Percentiles rank a stretch among this genome's conserved stretches.
Evolutionary conservation across 2,888 invertebrate species (phyloP).

Genomic region (Xanthia togata): DNA sequence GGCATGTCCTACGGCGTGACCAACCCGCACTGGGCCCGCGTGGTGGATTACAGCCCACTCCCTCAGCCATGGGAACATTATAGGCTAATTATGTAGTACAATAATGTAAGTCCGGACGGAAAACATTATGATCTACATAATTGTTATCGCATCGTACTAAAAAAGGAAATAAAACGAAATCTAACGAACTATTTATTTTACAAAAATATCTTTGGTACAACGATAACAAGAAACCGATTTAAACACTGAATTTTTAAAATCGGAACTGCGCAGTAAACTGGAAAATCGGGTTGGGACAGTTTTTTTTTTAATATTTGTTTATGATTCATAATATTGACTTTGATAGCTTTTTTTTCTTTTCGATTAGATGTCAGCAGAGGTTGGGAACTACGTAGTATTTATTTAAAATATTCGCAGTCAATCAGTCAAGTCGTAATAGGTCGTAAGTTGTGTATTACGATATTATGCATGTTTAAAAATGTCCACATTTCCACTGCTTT

Average conservation of each 20-base stretch:
- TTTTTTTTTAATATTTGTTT: slow-evolving; percentile 23
- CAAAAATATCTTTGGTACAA: neutral
- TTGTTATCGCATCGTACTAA: neutral
- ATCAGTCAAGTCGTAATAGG: neutral
- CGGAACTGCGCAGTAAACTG: slow-evolving; percentile 41
- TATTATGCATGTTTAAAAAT: neutral
- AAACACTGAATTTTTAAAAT: slow-evolving; percentile 32
- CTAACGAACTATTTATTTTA: slow-evolving; percentile 3
- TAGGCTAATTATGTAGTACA: neutral
- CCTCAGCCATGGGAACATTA: no score
- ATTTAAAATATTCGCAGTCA: neutral
- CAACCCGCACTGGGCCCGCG: no score
- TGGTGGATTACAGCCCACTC: no score
- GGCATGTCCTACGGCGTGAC: no score
- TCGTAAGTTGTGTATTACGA: neutral
- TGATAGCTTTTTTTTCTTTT: slow-evolving; percentile 21
- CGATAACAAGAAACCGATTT: slow-evolving; percentile 28
- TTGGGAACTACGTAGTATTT: slow-evolving; percentile 41
- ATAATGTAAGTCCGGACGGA: neutral
- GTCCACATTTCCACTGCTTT: neutral
- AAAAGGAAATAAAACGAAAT: neutral
- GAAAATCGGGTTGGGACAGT: slow-evolving; percentile 36
- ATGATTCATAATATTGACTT: slow-evolving; percentile 24
- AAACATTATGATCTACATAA: neutral
- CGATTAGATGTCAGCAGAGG: slow-evolving; percentile 27